Evolutionary conservation across 2,113 vertebrate species (phyloP), one percentile per base, ranked within the genome.

Genomic region (Tiliqua scincoides): DNA sequence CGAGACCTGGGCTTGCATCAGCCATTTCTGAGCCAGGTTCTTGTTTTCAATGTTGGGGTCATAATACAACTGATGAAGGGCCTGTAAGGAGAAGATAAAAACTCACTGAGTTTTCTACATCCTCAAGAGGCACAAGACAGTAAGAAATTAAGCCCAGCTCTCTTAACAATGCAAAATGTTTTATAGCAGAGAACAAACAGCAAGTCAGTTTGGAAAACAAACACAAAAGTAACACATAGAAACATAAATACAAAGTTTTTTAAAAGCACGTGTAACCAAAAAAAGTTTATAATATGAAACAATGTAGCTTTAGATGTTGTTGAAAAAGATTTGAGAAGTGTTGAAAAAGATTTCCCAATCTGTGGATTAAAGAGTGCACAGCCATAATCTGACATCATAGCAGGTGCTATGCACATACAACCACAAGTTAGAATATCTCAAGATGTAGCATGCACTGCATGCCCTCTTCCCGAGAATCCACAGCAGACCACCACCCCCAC

Each of bases 1-100:
- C 1, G 99, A 99, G 3, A 99, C 98, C 95, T 99, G 99, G 0
- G 99, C 99, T 95, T 99, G 99, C 99, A 99, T 99, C 89, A 99
- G 97, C 99, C 99, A 99, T 96, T 99, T 99, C 97, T 99, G 99
- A 92, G 99, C 99, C 96, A 99, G 95, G 95, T 99, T 99, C 97
- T 99, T 99, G 96, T 99, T 99, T 93, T 99, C 99, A 68, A 99
- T 99, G 95, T 99, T 99, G 67, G 99, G 99, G 94, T 99, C 99
- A 18, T 99, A 99, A 96, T 99, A 99, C 67, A 99, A 95, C 95
- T 99, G 99, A 93, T 99, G 99, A 82, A 99, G 97, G 54, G 99
- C 98, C 99, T 99, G 93, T 17, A 94, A 94, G 75, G 91, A 94
- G 74, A 9, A 86, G 61, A 86, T 15, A 52, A 32, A 21, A 74